Evolutionary conservation across 2,797 vertebrate species (phyloP).

Genomic region (Propithecus perrieri): DNA sequence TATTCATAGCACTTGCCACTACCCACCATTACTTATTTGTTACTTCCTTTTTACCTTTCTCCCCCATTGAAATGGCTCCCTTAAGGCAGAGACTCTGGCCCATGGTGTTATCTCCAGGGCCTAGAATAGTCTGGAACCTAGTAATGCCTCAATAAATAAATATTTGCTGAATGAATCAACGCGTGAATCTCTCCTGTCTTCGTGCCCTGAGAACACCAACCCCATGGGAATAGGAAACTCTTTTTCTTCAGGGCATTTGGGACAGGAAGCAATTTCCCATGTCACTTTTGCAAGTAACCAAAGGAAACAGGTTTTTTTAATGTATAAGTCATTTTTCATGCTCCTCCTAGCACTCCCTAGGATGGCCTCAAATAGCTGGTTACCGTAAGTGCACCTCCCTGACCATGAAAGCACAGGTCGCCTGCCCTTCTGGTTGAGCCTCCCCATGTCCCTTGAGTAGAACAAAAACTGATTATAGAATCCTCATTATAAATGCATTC

Average conservation of each 20-base stretch:
- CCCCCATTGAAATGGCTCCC: neutral
- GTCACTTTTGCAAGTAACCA: neutral
- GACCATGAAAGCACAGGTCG: neutral
- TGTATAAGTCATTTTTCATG: neutral
- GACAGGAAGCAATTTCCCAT: neutral
- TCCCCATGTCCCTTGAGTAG: neutral
- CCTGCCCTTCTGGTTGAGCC: neutral
- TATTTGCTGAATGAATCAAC: neutral
- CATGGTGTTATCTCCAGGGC: neutral
- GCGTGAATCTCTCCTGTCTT: neutral
- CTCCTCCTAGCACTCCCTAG: neutral
- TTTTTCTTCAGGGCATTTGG: neutral
- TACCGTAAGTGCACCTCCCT: neutral
- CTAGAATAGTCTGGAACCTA: neutral
- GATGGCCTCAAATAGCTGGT: neutral
- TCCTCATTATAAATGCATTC: neutral
- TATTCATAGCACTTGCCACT: neutral
- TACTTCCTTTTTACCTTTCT: neutral
- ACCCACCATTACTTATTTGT: neutral
- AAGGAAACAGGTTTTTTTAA: neutral
- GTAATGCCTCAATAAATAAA: neutral
- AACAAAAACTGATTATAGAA: neutral
- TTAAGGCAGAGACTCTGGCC: neutral
- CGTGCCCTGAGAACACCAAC: neutral
- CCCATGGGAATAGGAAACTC: neutral